Evolutionary conservation across 2,113 vertebrate species (phyloP).

Genomic region (Rhinoptilus africanus): DNA sequence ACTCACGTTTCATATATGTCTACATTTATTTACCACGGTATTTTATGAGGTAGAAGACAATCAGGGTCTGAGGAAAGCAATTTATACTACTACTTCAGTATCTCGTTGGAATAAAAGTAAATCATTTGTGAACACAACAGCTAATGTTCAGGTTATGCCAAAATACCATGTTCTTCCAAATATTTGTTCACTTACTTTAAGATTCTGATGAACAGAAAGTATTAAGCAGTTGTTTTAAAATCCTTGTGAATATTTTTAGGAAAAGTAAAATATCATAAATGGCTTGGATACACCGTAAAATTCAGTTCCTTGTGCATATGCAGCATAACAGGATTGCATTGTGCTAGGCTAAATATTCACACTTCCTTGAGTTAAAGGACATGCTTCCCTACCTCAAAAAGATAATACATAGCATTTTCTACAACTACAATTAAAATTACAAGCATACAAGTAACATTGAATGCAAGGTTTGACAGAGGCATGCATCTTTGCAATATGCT

Average conservation of each 20-base stretch:
- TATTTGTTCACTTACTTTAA: not conserved
- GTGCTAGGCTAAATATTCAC: not conserved
- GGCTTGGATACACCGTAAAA: not conserved
- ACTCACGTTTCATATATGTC: rapidly evolving
- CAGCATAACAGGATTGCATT: rapidly evolving
- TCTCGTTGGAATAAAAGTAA: not conserved
- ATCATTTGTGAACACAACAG: not conserved
- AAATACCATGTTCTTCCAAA: not conserved
- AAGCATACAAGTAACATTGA: not conserved
- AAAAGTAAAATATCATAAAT: not conserved
- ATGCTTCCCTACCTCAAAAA: not conserved
- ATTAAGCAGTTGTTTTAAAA: not conserved
- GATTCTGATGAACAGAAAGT: not conserved
- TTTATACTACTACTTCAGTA: not conserved
- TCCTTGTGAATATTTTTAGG: not conserved
- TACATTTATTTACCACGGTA: rapidly evolving
- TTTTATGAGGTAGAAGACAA: not conserved
- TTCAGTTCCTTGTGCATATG: not conserved
- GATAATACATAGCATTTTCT: not conserved
- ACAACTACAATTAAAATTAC: not conserved
- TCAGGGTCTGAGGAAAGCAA: not conserved
- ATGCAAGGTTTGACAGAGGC: not conserved
- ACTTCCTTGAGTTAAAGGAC: not conserved
- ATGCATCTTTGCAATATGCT: not conserved
- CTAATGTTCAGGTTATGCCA: not conserved